These are phyloP conservation scores for Cyrtodaria siliqua DNA, from an alignment of 2,888 invertebrate genomes.

Conservation along the genomic window DNA sequence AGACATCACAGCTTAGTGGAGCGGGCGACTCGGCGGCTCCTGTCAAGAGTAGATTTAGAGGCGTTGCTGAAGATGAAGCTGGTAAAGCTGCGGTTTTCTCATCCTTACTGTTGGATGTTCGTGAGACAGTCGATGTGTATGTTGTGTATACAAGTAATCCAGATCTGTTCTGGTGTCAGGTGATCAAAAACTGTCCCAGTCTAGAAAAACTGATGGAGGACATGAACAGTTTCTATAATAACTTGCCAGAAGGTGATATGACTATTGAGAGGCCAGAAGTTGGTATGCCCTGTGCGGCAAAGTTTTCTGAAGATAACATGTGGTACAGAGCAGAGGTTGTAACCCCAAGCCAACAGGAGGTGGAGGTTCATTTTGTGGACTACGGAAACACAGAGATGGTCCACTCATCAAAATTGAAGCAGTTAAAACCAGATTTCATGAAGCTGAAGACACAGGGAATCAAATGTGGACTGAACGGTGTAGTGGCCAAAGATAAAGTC, in stretches of 20 bases:
- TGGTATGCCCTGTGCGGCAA: conserved; percentile 77
- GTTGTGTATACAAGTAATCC: conserved; percentile 70
- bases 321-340: conserved; percentile 75
- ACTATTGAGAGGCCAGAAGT: conserved; percentile 42
- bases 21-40: too few relatives aligned
- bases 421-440: conserved; percentile 70
- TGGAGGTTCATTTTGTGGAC: conserved; percentile 78
- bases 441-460: conserved; percentile 72
- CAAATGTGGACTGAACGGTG: conserved; percentile 70
- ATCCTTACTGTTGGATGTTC: conserved; percentile 37
- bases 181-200: conserved; percentile 48
- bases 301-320: conserved; percentile 72
- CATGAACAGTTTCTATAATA: conserved; percentile 67
- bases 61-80: background rate
- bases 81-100: background rate
- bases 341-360: conserved; percentile 28
- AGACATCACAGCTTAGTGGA: too few relatives aligned
- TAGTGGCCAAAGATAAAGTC: conserved; percentile 40
- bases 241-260: conserved; percentile 52
- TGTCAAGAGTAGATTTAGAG: conserved; percentile 1
- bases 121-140: conserved; percentile 66
- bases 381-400: conserved; percentile 81
- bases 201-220: conserved; percentile 71
- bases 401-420: conserved; percentile 56
- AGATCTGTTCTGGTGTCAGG: conserved; percentile 78